Base-by-base conservation (phyloP, 2,888 invertebrate species). In the Leptopilina syphax region DNA sequence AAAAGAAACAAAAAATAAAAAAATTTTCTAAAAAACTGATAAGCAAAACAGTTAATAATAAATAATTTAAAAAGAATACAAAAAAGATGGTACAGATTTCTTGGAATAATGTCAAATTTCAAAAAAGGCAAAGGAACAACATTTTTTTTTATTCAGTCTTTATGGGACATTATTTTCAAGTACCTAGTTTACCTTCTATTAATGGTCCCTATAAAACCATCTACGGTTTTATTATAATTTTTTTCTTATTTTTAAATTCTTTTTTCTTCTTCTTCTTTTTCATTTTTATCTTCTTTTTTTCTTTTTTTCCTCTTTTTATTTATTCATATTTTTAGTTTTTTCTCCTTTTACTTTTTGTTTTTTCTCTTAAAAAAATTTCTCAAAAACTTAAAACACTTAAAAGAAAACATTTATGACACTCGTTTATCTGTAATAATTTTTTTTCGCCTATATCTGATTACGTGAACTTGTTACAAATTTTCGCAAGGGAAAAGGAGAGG, bases 121-220 rank as follows among this genome's bases (percentile, higher is more conserved):
- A 60, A 60, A 60, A 60, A 60, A 60, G 60, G 60, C 60, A n/a
- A 60, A 60, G 60, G 60, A 60, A 18, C 60, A 60, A 60, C n/a
- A 60, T 60, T 60, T 60, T 60, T 60, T 60, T 60, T 57, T 57
- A 12, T 57, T 6, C 60, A 60, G n/a, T n/a, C 18, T 60, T 60
- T n/a, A 60, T 60, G 60, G 60, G 6, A 60, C 60, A 60, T 60
- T 60, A 60, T 60, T 60, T 60, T 60, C 60, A 60, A 60, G 60
- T 60, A 60, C n/a, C 60, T n/a, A 60, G 60, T 60, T 60, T 60
- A 60, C 60, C 60, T 60, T 60, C 60, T 60, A 60, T 60, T 18
- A n/a, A 5, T 60, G 60, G n/a, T 7, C 60, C 18, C 60, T n/a
- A 60, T n/a, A 60, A 60, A 60, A 60, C 60, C 60, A 60, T 13